These are phyloP conservation scores for Heliocidaris tuberculata DNA, from an alignment of 35 echinoderm and acorn worm genomes.

Conservation along the genomic window DNA sequence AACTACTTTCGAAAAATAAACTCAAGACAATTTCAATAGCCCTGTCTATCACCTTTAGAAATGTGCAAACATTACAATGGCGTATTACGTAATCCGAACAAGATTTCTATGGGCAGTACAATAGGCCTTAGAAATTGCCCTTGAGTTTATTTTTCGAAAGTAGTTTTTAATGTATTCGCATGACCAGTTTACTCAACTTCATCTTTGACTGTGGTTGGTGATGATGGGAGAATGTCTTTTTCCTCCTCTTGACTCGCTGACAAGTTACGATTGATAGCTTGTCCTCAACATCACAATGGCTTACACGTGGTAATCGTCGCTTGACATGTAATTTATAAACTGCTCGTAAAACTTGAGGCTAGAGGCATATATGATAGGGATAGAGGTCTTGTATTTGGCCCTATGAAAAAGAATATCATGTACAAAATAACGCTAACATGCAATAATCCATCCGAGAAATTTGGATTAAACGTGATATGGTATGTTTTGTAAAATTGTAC, in stretches of 20 bases:
- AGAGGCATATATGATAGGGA: not conserved
- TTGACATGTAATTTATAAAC: slow-evolving; percentile 32
- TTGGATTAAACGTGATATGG: not conserved
- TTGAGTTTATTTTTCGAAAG: too few relatives aligned
- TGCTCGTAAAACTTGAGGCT: slow-evolving; percentile 4
- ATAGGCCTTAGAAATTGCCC: too few relatives aligned
- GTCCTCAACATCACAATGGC: not conserved
- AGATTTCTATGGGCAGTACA: too few relatives aligned
- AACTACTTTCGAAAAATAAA: too few relatives aligned
- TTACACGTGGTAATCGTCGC: slow-evolving; percentile 18
- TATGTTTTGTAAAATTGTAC: not conserved
- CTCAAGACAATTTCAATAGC: too few relatives aligned
- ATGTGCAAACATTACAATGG: too few relatives aligned
- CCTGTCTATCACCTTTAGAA: too few relatives aligned
- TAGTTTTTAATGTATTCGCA: too few relatives aligned
- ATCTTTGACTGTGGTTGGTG: not conserved
- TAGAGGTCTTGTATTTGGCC: not conserved
- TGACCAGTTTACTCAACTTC: too few relatives aligned
- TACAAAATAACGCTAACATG: not conserved
- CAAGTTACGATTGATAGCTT: slow-evolving; percentile 8
- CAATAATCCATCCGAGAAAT: not conserved
- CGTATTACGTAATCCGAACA: too few relatives aligned
- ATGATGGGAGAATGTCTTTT: not conserved
- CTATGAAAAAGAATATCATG: not conserved
- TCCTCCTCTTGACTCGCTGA: not conserved